Percentiles rank a stretch among this genome's conserved stretches.
phyloP scores from a whole-genome alignment of 2,113 vertebrate species.

The Meleagris gallopavo region DNA sequence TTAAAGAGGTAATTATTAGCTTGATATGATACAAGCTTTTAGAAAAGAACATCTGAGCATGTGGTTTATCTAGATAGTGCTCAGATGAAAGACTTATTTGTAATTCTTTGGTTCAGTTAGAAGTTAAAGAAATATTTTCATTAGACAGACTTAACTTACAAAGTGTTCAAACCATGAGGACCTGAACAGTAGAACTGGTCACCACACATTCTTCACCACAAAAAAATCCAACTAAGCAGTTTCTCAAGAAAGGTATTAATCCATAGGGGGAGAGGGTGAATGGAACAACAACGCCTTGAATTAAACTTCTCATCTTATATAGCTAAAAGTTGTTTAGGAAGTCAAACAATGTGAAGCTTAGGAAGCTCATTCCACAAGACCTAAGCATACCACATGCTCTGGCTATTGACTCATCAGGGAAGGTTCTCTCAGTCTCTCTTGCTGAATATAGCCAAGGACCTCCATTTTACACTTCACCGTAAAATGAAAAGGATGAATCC shows the following conservation, averaged over 20 bases:
- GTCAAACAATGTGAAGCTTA: not conserved
- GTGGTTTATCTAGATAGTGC: not conserved
- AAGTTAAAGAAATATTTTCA: slow-evolving; percentile 13
- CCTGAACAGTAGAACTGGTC: not conserved
- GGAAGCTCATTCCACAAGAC: not conserved
- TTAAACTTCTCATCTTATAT: not conserved
- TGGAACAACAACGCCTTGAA: not conserved
- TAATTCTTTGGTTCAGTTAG: slow-evolving; percentile 31
- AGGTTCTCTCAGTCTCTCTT: not conserved
- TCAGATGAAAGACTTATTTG: not conserved
- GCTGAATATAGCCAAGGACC: not conserved
- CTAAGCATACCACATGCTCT: fast-evolving
- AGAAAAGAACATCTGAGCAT: not conserved
- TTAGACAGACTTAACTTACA: not conserved
- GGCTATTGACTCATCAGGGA: not conserved
- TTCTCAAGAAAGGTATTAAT: not conserved
- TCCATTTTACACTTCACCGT: not conserved
- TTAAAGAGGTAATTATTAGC: not conserved
- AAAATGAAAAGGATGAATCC: not conserved
- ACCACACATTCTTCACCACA: not conserved
- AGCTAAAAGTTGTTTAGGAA: not conserved
- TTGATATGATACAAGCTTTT: not conserved
- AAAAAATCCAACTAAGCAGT: not conserved
- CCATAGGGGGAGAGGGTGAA: not conserved
- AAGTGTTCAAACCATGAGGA: not conserved